Evolutionary conservation across 2,888 invertebrate genomes (phyloP), one percentile per base, ranked within the genome.

Genomic region (Drosophila cognata): DNA sequence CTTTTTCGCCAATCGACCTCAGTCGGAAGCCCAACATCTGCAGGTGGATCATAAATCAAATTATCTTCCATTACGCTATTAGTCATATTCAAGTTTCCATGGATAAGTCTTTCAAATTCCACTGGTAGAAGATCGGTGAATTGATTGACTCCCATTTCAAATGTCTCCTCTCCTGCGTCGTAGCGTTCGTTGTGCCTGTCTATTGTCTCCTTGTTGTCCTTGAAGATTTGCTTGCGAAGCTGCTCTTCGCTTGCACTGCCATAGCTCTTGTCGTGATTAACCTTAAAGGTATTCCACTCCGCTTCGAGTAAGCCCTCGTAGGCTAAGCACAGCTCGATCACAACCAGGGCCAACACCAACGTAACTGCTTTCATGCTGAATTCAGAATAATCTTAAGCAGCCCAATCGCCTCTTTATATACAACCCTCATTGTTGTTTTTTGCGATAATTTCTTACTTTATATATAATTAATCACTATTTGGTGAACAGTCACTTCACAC

Each of bases 91-190:
- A 41, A 0, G 16, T 10, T 25, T 8, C 50, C n/a, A 4, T 64
- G 93, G 93, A 21, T 91, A 86, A 8, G 95, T 94, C 91, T 46
- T n/a, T 59, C 25, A 21, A 97, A 97, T 94, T 98, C 98, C 80
- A 96, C 96, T 90, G 96, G 96, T 80, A 97, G 94, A 95, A 98
- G 94, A 94, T 98, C 98, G 29, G 96, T 95, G 93, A 96, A 98
- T 93, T 97, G 96, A 94, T 98, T 98, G 90, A 96, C 93, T 62
- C 94, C 94, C 77, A 97, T 93, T 90, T 95, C 95, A 94, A 94
- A 98, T 1, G 95, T 89, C 36, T 95, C 95, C 55, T 94, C 91
- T 0, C 96, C 97, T 88, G 94, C 92, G 84, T 95, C 95, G 93
- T 93, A 97, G 68, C 94, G 94, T 91, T 95, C 95, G 94, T 98